Evolutionary conservation across 2,888 invertebrate genomes (phyloP).

Genomic region (Nematopogon swammerdamellus): DNA sequence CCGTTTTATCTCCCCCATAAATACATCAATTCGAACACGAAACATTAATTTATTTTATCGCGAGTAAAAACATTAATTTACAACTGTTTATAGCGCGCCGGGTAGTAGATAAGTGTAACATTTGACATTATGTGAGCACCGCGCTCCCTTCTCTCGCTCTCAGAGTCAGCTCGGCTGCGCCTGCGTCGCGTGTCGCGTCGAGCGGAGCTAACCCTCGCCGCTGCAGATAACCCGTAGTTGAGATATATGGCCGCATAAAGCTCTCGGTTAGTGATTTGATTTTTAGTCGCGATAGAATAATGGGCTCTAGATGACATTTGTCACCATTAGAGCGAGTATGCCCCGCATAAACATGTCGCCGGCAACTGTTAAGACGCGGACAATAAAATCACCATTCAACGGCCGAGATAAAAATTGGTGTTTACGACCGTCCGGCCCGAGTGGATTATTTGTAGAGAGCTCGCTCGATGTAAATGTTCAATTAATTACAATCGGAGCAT

Average conservation of each 20-base stretch:
- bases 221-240: neutral
- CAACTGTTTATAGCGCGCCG: constrained; percentile 39
- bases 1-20: constrained; percentile 28
- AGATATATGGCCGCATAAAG: neutral
- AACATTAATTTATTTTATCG: constrained; percentile 40
- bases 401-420: neutral
- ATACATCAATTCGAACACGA: constrained; percentile 26
- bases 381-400: neutral
- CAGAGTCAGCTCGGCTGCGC: too few species aligned
- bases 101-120: neutral
- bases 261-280: neutral
- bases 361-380: neutral
- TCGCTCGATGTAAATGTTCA: neutral
- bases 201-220: too few species aligned
- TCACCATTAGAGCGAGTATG: neutral
- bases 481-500: neutral
- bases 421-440: neutral
- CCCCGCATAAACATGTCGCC: neutral
- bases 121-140: too few species aligned
- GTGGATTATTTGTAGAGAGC: neutral
- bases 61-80: constrained; percentile 43
- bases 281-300: neutral
- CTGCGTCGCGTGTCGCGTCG: neutral
- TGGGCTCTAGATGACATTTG: neutral
- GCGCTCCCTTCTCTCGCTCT: too few species aligned